Percentiles rank a stretch among this genome's conserved stretches.
Conservation (phyloP, 2,113 vertebrate genomes). For the Indicator maculatus region DNA sequence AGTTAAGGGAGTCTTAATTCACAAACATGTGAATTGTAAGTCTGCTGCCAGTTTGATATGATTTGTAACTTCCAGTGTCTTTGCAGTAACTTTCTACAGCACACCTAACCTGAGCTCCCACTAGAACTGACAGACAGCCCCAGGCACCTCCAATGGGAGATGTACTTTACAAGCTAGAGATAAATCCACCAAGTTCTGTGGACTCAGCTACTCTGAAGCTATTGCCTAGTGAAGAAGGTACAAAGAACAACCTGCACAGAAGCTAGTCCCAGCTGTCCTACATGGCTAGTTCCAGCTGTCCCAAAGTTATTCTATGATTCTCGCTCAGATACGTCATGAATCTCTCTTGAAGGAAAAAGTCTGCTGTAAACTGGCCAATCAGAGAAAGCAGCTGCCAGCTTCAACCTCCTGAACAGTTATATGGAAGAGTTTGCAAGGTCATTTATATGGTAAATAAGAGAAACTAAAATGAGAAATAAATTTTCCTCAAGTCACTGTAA, state of each 20-base stretch:
- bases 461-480: not conserved
- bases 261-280: not conserved
- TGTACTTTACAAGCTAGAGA: not conserved
- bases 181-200: rapidly evolving
- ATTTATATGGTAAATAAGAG: not conserved
- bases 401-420: not conserved
- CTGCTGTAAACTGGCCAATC: not conserved
- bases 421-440: not conserved
- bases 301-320: no score
- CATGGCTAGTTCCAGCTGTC: not conserved
- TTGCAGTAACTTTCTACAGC: not conserved
- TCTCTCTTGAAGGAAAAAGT: not conserved
- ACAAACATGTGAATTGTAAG: not conserved
- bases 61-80: not conserved
- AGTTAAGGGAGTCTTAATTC: not conserved
- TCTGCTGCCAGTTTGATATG: not conserved
- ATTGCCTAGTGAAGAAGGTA: not conserved
- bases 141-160: rapidly evolving
- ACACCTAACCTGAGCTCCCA: not conserved
- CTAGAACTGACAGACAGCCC: not conserved
- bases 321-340: not conserved
- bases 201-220: not conserved
- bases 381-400: not conserved
- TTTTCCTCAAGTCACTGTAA: not conserved
- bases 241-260: not conserved